Conservation (phyloP, 2,888 invertebrate genomes). For the Aplocera efformata region DNA sequence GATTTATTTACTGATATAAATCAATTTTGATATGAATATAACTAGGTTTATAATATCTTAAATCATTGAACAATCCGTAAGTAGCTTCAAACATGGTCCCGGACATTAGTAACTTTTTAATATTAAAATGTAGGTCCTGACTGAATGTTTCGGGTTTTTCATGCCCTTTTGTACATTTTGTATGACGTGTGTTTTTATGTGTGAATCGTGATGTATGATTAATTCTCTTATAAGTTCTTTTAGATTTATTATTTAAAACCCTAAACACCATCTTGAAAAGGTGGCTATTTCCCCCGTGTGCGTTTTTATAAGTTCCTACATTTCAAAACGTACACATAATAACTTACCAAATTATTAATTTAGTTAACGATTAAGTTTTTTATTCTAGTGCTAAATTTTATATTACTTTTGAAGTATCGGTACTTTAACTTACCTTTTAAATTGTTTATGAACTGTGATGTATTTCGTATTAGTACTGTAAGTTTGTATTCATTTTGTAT, state of each 20-base stretch:
- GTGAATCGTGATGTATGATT: conserved; percentile 37
- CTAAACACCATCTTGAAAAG: conserved; percentile 53
- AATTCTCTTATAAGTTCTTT: conserved; percentile 34
- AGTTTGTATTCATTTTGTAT: conserved; percentile 79
- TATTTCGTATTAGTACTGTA: conserved; percentile 78
- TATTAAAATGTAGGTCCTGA: conserved; percentile 54
- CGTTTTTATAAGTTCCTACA: conserved; percentile 71
- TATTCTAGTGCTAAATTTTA: conserved; percentile 49
- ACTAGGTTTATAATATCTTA: too few relatives aligned
- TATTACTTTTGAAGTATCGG: conserved; percentile 65
- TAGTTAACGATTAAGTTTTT: conserved; percentile 54
- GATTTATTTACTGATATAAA: too few relatives aligned
- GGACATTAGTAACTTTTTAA: conserved; percentile 46
- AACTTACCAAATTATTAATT: conserved; percentile 73
- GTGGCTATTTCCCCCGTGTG: conserved; percentile 43
- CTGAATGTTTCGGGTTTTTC: conserved; percentile 53
- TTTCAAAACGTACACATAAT: conserved; percentile 56
- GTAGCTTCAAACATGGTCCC: conserved; percentile 5
- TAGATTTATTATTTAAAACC: conserved; percentile 21
- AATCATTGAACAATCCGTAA: conserved; percentile 7
- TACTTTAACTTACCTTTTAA: conserved; percentile 67
- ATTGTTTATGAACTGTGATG: conserved; percentile 81
- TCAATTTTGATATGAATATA: too few relatives aligned
- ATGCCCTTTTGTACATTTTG: conserved; percentile 58
- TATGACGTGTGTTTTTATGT: conserved; percentile 45